Conservation (phyloP, 2,797 vertebrate genomes). For the Takifugu ocellatus region DNA sequence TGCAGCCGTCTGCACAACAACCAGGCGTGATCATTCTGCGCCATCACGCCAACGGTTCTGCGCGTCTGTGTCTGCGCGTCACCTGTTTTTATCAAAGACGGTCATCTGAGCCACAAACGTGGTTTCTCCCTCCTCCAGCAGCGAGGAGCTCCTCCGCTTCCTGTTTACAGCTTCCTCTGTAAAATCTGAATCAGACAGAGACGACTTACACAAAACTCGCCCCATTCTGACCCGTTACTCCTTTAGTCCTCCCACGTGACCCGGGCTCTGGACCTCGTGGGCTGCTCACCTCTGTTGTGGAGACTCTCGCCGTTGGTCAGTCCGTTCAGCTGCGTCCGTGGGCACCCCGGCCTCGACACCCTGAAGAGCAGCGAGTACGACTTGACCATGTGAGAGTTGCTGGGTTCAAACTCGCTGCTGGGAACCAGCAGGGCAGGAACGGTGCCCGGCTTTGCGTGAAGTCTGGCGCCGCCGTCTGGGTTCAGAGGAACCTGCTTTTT, state of each 20-base stretch:
- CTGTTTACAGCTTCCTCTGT: constrained; percentile 79
- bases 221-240: neutral
- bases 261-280: too few relatives aligned
- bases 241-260: neutral
- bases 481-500: constrained; percentile 99
- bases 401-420: constrained; percentile 96
- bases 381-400: constrained; percentile 98
- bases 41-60: neutral
- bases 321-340: constrained; percentile 80
- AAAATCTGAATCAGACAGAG: constrained; percentile 77
- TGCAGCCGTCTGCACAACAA: constrained; percentile 84
- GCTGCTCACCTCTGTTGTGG: constrained; percentile 84
- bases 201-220: too few relatives aligned
- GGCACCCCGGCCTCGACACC: constrained; percentile 65
- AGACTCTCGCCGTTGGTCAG: constrained; percentile 88
- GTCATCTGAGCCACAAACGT: constrained; percentile 96
- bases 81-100: constrained; percentile 98
- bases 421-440: constrained; percentile 89
- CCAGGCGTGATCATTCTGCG: neutral
- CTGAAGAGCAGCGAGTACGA: constrained; percentile 96
- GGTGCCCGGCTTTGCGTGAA: constrained; percentile 85
- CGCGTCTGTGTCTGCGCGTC: constrained; percentile 5
- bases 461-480: constrained; percentile 78
- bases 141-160: constrained; percentile 85
- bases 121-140: constrained; percentile 88